These are phyloP conservation scores for Aythya baeri DNA, from an alignment of 2,113 vertebrate genomes.

Conservation along the genomic window DNA sequence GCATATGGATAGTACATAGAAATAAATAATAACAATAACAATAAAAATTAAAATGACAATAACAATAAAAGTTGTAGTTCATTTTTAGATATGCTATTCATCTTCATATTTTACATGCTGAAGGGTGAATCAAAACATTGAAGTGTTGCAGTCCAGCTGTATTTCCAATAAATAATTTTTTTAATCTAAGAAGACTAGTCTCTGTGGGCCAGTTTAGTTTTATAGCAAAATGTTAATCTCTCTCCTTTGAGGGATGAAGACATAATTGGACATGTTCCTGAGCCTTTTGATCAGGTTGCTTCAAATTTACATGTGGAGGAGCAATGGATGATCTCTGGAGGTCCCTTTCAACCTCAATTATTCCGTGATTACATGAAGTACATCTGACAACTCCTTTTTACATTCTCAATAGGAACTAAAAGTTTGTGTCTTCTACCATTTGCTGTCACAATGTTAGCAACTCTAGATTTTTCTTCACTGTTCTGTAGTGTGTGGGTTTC, in stretches of 20 bases:
- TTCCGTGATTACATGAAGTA: background rate
- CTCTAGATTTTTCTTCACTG: background rate
- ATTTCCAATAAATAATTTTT: background rate
- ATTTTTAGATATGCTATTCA: background rate
- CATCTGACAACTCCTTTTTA: background rate
- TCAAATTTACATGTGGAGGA: background rate
- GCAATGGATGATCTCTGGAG: background rate
- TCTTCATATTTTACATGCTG: background rate
- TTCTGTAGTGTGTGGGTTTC: background rate
- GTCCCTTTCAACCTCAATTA: background rate
- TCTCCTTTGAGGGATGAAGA: background rate
- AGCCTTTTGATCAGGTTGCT: background rate
- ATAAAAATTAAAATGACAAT: too few relatives aligned
- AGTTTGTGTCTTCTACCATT: background rate
- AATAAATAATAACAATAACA: background rate
- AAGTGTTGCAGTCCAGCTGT: background rate
- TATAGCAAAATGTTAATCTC: background rate
- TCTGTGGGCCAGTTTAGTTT: background rate
- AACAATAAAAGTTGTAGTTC: background rate
- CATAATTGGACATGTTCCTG: background rate
- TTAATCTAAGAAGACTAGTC: background rate
- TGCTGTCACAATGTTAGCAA: background rate
- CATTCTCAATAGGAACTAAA: background rate
- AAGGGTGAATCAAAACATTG: background rate
- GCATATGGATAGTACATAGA: background rate